Evolutionary conservation across 1,140 invertebrate species (phyloP).

Genomic region (Pinna nobilis): DNA sequence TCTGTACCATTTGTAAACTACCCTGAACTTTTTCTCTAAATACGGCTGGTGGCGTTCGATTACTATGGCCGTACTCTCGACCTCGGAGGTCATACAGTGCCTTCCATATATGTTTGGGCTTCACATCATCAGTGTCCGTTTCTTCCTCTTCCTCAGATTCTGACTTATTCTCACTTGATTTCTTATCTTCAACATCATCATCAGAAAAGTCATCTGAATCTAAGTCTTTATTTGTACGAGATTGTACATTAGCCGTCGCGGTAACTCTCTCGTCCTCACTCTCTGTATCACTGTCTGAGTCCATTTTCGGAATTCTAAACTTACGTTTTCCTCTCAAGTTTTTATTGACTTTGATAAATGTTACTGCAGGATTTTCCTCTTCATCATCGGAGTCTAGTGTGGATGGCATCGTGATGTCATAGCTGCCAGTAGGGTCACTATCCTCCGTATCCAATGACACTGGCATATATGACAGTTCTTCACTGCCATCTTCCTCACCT

Average conservation of each 20-base stretch:
- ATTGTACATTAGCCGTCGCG: neutral
- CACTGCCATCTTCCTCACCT: conserved; percentile 48
- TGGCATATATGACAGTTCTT: conserved; percentile 16
- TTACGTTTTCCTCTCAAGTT: conserved; percentile 28
- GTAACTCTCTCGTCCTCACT: neutral
- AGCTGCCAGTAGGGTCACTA: conserved; percentile 16
- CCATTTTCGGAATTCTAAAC: neutral
- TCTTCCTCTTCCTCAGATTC: conserved; percentile 36
- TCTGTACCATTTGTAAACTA: conserved; percentile 87
- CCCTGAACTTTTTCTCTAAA: conserved; percentile 86
- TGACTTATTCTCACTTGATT: conserved; percentile 18
- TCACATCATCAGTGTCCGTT: conserved; percentile 21
- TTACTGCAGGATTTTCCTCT: conserved; percentile 30
- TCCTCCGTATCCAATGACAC: conserved; percentile 31
- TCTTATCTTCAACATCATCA: conserved; percentile 67
- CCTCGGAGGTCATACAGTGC: conserved; percentile 74
- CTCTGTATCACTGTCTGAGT: conserved; percentile 32
- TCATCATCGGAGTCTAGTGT: conserved; percentile 31
- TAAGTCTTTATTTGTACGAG: conserved; percentile 29
- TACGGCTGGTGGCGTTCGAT: conserved; percentile 71
- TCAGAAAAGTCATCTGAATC: conserved; percentile 62
- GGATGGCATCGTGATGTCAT: conserved; percentile 25
- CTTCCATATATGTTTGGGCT: conserved; percentile 82
- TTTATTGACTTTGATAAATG: conserved; percentile 6
- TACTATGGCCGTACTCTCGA: conserved; percentile 60